Percentiles rank a stretch among this genome's conserved stretches.
These are phyloP conservation scores for Xestia sexstrigata DNA, from an alignment of 2,888 invertebrate genomes.

Conservation along the genomic window DNA sequence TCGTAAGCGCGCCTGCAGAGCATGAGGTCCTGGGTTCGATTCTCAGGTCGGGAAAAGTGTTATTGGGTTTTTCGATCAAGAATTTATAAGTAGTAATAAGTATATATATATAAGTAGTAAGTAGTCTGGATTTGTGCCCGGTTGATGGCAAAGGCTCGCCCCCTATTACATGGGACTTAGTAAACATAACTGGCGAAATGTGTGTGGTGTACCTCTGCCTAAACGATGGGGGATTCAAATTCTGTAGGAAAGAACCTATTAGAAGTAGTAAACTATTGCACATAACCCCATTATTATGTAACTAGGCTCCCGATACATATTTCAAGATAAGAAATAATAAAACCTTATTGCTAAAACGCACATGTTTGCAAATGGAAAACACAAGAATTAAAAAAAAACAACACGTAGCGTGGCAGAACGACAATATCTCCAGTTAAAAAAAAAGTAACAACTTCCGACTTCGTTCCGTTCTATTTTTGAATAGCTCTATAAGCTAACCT, in stretches of 20 bases:
- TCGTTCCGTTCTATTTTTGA: slow-evolving; percentile 57
- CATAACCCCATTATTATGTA: slow-evolving; percentile 25
- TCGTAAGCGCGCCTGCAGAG: too few species aligned
- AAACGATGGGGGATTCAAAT: neutral
- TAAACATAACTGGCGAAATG: too few species aligned
- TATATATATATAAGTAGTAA: too few species aligned
- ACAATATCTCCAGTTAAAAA: slow-evolving; percentile 38
- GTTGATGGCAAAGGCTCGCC: too few species aligned
- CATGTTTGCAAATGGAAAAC: slow-evolving; percentile 31
- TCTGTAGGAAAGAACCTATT: slow-evolving; percentile 6
- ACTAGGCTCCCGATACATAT: slow-evolving; percentile 51
- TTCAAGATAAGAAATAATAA: slow-evolving; percentile 48
- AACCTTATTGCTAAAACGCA: slow-evolving; percentile 29
- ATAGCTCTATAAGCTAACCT: slow-evolving; percentile 52
- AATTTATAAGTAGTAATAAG: too few species aligned
- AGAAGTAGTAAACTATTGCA: neutral
- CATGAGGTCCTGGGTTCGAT: too few species aligned
- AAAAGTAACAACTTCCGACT: slow-evolving; percentile 43
- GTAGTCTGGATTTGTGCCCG: too few species aligned
- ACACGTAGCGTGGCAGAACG: slow-evolving; percentile 13
- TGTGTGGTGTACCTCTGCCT: too few species aligned
- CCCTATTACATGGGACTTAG: too few species aligned
- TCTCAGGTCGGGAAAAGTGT: too few species aligned
- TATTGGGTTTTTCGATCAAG: too few species aligned
- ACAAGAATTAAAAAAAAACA: slow-evolving; percentile 21